Evolutionary conservation across 2,797 vertebrate species (phyloP).

Genomic region (Megalops cyprinoides): DNA sequence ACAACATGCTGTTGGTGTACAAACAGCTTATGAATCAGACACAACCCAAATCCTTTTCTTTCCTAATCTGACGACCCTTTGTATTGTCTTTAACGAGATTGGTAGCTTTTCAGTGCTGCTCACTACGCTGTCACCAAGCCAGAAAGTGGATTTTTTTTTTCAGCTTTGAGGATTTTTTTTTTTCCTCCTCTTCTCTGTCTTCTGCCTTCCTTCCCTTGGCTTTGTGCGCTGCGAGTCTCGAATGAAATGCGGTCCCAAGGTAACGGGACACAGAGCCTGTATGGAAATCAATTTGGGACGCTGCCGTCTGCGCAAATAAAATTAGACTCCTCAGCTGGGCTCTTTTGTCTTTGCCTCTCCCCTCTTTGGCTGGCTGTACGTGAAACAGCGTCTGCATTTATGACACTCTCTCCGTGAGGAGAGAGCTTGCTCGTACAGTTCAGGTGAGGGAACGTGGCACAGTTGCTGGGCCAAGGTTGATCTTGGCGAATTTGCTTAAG

Average conservation of each 20-base stretch:
- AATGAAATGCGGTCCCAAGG: slow-evolving; percentile 54
- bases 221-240: slow-evolving; percentile 45
- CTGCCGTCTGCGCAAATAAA: slow-evolving; percentile 69
- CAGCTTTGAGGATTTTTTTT: slow-evolving; percentile 53
- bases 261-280: too few species aligned
- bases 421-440: too few species aligned
- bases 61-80: slow-evolving; percentile 37
- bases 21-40: too few species aligned
- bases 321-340: slow-evolving; percentile 61
- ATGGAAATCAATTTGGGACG: slow-evolving; percentile 74
- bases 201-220: slow-evolving; percentile 36
- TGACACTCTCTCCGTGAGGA: too few species aligned
- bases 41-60: too few species aligned
- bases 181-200: too few species aligned
- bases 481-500: too few species aligned
- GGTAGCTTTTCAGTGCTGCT: too few species aligned
- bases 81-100: slow-evolving; percentile 40
- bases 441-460: too few species aligned
- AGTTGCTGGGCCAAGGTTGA: too few species aligned
- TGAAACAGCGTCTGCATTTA: slow-evolving; percentile 52
- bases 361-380: slow-evolving; percentile 55
- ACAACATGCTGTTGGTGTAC: too few species aligned
- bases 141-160: slow-evolving; percentile 48
- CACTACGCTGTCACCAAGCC: slow-evolving; percentile 39
- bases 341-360: slow-evolving; percentile 19